phyloP scores from a whole-genome alignment of 2,888 invertebrate genomes.

The Cataglyphis cursor region DNA sequence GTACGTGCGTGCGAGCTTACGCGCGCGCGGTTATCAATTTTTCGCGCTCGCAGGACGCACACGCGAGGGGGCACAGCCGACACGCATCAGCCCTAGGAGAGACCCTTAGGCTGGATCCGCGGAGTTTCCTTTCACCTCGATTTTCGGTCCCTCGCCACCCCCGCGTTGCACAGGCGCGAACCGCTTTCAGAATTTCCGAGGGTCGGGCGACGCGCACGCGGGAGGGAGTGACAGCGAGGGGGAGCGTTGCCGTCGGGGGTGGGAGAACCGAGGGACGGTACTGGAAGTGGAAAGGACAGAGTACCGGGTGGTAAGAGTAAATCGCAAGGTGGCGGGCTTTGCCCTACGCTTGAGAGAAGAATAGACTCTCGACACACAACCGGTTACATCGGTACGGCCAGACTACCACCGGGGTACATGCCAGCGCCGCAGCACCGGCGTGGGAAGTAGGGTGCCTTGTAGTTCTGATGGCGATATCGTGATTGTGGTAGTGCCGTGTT shows the following conservation, averaged over 20 bases:
- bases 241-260: conserved; percentile 50
- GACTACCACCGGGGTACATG: conserved; percentile 52
- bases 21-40: conserved; percentile 51
- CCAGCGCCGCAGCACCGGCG: conserved; percentile 47
- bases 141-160: conserved; percentile 79
- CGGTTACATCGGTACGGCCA: conserved; percentile 61
- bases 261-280: conserved; percentile 41
- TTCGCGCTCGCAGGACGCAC: conserved; percentile 54
- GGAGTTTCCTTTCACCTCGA: conserved; percentile 82
- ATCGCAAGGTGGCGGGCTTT: conserved; percentile 44
- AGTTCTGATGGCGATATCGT: conserved; percentile 36
- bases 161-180: conserved; percentile 83
- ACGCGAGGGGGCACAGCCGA: conserved; percentile 66
- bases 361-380: conserved; percentile 57
- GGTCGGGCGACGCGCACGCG: conserved; percentile 75
- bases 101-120: conserved; percentile 79
- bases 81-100: conserved; percentile 81
- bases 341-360: conserved; percentile 43
- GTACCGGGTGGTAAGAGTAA: conserved; percentile 47
- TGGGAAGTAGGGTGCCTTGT: conserved; percentile 46
- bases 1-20: conserved; percentile 29
- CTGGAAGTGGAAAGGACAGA: conserved; percentile 34
- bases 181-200: conserved; percentile 79
- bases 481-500: conserved; percentile 43
- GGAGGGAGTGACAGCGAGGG: conserved; percentile 57